These are phyloP conservation scores for Antitype chi DNA, from an alignment of 2,888 invertebrate species.

Conservation along the genomic window DNA sequence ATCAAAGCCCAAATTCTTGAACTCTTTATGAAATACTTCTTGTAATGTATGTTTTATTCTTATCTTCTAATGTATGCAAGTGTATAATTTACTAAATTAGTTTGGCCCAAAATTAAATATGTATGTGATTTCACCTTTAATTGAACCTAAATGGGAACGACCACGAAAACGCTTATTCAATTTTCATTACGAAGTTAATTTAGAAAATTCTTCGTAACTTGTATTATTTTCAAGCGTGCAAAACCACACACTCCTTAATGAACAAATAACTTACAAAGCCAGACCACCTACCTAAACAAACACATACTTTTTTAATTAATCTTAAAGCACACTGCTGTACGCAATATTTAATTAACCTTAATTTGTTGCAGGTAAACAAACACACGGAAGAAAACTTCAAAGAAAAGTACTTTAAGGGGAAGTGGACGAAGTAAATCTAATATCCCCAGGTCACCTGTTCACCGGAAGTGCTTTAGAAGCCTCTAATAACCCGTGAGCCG, in stretches of 20 bases:
- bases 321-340: slow-evolving; percentile 14
- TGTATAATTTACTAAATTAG: too few relatives aligned
- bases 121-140: not conserved
- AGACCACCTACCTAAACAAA: slow-evolving; percentile 13
- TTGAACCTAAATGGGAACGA: not conserved
- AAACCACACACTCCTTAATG: slow-evolving; percentile 38
- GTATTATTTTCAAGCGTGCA: slow-evolving; percentile 29
- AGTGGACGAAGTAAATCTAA: slow-evolving; percentile 54
- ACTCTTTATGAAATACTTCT: not conserved
- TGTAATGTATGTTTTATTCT: too few relatives aligned
- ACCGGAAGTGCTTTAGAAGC: slow-evolving; percentile 57
- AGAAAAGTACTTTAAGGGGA: slow-evolving; percentile 35
- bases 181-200: slow-evolving; percentile 35
- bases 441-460: slow-evolving; percentile 54
- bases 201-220: slow-evolving; percentile 25
- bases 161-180: slow-evolving; percentile 8
- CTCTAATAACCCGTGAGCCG: slow-evolving; percentile 45
- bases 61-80: too few relatives aligned
- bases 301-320: slow-evolving; percentile 40
- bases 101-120: too few relatives aligned
- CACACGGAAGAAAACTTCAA: slow-evolving; percentile 33
- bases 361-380: slow-evolving; percentile 66
- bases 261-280: slow-evolving; percentile 47
- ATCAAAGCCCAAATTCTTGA: not conserved
- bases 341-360: slow-evolving; percentile 47